Evolutionary conservation across 2,888 invertebrate species (phyloP).

Genomic region (Pristionchus exspectatus): DNA sequence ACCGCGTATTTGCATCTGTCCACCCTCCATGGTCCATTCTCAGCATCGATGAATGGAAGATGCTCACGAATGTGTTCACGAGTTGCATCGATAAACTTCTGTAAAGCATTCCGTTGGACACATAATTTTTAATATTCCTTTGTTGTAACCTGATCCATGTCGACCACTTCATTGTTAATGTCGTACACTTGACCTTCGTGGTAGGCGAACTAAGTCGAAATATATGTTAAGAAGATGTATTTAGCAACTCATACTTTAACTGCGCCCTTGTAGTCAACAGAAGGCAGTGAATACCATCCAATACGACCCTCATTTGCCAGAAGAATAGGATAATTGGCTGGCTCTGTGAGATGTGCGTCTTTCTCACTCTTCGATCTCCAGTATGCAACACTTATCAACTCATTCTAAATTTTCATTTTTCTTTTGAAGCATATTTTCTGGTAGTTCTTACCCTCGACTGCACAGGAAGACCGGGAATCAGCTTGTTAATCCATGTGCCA

Average conservation of each 20-base stretch:
- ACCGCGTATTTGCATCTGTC: slow-evolving; percentile 56
- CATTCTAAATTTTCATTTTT: not conserved
- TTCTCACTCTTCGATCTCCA: slow-evolving; percentile 39
- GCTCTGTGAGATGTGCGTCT: slow-evolving; percentile 25
- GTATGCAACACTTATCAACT: slow-evolving; percentile 51
- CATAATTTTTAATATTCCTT: no score
- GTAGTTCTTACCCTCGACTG: slow-evolving; percentile 61
- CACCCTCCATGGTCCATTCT: slow-evolving; percentile 53
- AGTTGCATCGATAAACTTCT: slow-evolving; percentile 50
- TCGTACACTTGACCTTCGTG: slow-evolving; percentile 52
- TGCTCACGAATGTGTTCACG: slow-evolving; percentile 51
- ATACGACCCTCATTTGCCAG: not conserved
- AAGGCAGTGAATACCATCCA: slow-evolving; percentile 50
- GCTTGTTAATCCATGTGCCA: slow-evolving; percentile 72
- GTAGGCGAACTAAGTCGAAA: slow-evolving; percentile 37
- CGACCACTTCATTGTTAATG: slow-evolving; percentile 35
- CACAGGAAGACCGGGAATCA: slow-evolving; percentile 65
- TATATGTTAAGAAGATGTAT: not conserved
- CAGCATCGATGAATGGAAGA: slow-evolving; percentile 52
- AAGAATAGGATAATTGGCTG: slow-evolving; percentile 45
- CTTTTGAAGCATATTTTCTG: not conserved
- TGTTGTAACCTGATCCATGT: slow-evolving; percentile 5
- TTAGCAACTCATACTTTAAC: not conserved
- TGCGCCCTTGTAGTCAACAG: slow-evolving; percentile 48
- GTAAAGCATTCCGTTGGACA: not conserved